Conservation (phyloP, 2,113 vertebrate genomes). For the Prionailurus viverrinus region DNA sequence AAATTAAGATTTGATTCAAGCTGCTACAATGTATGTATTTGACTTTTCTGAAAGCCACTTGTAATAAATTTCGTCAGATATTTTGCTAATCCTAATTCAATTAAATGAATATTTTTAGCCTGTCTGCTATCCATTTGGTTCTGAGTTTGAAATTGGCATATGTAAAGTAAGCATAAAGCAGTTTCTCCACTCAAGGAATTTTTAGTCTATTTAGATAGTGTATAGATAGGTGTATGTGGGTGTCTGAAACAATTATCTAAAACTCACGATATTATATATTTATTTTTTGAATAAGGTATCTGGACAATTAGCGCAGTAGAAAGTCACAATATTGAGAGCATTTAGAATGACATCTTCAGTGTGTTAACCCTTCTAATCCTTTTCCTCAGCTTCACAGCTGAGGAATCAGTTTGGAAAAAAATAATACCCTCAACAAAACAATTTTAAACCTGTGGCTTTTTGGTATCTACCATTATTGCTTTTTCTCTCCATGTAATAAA, state of each 20-base stretch:
- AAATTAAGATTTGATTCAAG: constrained; percentile 26
- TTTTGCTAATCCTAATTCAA: constrained; percentile 24
- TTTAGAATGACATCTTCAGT: not conserved
- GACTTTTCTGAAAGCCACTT: constrained; percentile 18
- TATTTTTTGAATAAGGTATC: not conserved
- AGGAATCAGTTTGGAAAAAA: constrained; percentile 54
- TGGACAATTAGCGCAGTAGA: not conserved
- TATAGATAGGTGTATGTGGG: not conserved
- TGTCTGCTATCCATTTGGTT: not conserved
- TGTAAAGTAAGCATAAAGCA: not conserved
- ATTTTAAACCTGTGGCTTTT: constrained; percentile 67
- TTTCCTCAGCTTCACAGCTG: constrained; percentile 39
- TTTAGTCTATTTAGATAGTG: not conserved
- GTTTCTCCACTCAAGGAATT: not conserved
- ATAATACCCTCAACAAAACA: constrained; percentile 63
- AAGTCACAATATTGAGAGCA: not conserved
- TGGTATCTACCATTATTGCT: constrained; percentile 62
- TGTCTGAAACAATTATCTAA: not conserved
- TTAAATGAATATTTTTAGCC: not conserved
- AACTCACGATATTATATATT: not conserved
- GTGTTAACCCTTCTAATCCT: not conserved
- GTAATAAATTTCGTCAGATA: constrained; percentile 23
- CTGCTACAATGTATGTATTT: not conserved
- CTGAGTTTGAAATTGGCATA: not conserved
- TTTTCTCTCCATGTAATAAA: constrained; percentile 70